Evolutionary conservation across 1,140 invertebrate genomes (phyloP).

Genomic region (Phthorimaea operculella): DNA sequence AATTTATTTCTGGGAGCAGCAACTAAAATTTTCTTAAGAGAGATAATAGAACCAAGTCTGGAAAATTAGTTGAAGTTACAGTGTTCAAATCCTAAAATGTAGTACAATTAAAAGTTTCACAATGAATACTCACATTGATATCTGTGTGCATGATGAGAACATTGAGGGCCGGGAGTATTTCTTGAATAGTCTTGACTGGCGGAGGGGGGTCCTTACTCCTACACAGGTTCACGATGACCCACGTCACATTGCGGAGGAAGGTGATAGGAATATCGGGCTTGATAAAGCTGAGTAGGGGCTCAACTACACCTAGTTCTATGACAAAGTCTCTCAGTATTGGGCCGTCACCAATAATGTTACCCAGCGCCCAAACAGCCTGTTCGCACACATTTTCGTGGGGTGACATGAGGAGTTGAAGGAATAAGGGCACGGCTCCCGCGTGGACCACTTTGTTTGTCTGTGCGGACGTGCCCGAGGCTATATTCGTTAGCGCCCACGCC

Average conservation of each 20-base stretch:
- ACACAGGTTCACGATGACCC: constrained; percentile 98
- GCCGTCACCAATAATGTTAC: constrained; percentile 95
- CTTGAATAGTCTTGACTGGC: constrained; percentile 85
- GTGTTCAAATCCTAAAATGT: no score
- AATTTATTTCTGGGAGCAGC: no score
- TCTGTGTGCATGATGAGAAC: constrained; percentile 95
- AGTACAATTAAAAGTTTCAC: no score
- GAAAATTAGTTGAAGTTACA: no score
- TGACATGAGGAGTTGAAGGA: constrained; percentile 90
- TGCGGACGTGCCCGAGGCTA: constrained; percentile 95
- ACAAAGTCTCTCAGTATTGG: constrained; percentile 91
- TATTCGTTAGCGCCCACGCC: constrained; percentile 99
- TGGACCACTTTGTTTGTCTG: constrained; percentile 97
- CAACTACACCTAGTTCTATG: constrained; percentile 89
- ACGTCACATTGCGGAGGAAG: constrained; percentile 96
- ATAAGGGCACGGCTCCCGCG: constrained; percentile 95
- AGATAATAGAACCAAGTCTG: no score
- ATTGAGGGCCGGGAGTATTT: constrained; percentile 94
- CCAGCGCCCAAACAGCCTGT: constrained; percentile 98
- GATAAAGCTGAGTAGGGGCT: constrained; percentile 90
- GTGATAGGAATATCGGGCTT: constrained; percentile 92
- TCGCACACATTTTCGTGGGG: constrained; percentile 98
- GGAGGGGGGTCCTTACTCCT: constrained; percentile 96
- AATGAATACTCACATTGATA: constrained; percentile 88
- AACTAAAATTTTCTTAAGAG: no score